Percentiles rank a stretch among this genome's conserved stretches.
phyloP scores from a whole-genome alignment of 2,888 invertebrate species.

The Aspidiotus rigidus region DNA sequence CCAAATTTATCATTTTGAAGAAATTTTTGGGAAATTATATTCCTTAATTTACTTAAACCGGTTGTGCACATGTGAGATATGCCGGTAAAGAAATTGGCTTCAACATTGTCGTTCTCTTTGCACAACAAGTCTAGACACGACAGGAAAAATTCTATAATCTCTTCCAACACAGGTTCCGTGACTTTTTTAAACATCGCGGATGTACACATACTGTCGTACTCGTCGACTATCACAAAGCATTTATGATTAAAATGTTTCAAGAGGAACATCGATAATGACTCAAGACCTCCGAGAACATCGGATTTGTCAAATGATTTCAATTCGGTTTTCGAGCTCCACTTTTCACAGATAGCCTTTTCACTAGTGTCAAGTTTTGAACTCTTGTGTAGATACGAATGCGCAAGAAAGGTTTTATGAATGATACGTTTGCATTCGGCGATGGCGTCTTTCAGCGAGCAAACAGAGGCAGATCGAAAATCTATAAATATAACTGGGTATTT shows the following conservation, averaged over 20 bases:
- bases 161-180: neutral
- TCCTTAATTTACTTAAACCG: neutral
- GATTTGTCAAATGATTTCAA: neutral
- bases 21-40: neutral
- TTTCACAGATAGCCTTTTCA: neutral
- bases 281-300: neutral
- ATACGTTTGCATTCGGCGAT: neutral
- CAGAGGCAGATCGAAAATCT: neutral
- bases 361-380: neutral
- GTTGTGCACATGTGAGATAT: neutral
- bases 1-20: neutral
- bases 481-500: conserved; percentile 1
- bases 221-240: conserved; percentile 4
- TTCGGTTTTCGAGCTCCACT: neutral
- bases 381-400: neutral
- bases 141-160: neutral
- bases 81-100: neutral
- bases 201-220: conserved; percentile 1
- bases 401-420: neutral
- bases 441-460: neutral
- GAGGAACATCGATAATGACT: neutral
- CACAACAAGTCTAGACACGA: neutral
- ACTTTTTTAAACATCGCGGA: conserved; percentile 6
- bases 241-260: neutral
- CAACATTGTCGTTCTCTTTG: neutral